Conservation (phyloP, 2,113 vertebrate species). For the Procavia capensis region DNA sequence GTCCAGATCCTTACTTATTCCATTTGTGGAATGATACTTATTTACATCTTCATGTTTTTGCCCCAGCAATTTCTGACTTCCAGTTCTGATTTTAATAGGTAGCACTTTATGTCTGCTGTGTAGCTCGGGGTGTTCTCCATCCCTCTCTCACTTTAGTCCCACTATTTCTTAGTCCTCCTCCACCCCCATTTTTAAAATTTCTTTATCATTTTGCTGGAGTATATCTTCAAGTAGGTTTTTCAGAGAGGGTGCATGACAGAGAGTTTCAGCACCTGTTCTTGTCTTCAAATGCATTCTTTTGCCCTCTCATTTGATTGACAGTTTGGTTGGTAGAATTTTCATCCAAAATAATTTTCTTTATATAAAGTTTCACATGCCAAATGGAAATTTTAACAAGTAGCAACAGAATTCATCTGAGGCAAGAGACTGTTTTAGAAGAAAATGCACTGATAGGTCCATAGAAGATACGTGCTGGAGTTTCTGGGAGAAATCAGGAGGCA, state of each 20-base stretch:
- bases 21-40: not conserved
- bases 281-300: slow-evolving; percentile 13
- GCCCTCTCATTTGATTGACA: not conserved
- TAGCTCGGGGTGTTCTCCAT: not conserved
- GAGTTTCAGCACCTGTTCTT: not conserved
- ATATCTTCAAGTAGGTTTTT: not conserved
- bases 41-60: slow-evolving; percentile 21
- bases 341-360: not conserved
- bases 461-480: not conserved
- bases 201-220: not conserved
- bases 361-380: not conserved
- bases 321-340: not conserved
- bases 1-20: not conserved
- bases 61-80: not conserved
- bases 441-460: not conserved
- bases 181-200: too few species aligned
- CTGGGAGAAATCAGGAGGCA: not conserved
- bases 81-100: slow-evolving; percentile 7
- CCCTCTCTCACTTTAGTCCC: not conserved
- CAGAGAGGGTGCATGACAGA: not conserved
- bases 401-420: slow-evolving; percentile 1
- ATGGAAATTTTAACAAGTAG: not conserved
- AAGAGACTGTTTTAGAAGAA: not conserved
- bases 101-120: not conserved
- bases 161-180: not conserved